Evolutionary conservation across 2,113 vertebrate genomes (phyloP), one percentile per base, ranked within the genome.

Genomic region (Chlorodrepanis virens): DNA sequence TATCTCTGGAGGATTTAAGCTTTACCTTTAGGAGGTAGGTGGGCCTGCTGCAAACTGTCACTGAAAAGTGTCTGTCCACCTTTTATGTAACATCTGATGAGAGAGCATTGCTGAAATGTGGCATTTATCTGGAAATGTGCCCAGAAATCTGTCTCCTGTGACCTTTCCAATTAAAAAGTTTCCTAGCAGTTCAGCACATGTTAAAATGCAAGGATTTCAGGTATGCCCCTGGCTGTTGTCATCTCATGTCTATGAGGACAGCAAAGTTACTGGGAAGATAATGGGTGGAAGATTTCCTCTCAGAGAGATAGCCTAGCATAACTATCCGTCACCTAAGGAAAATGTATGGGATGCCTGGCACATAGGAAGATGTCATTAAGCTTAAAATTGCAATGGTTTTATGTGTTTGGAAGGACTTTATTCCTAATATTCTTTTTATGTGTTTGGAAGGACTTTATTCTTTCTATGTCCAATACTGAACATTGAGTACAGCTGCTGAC

Each of bases 171-270:
- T 92, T 87, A 65, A 71, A 63, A 56, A 52, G 12, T 89, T 94
- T 81, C 56, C 33, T 22, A 74, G 52, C 69, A 45, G n/a, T 68
- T 79, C 49, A 28, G 28, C 1, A 11, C 1, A 0, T 53, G 15
- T 84, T 87, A 82, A 84, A 91, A 89, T 78, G 11, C 56, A 82
- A 71, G 65, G 50, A 72, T 94, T 93, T 94, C 63, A 72, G 57
- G 33, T 72, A 14, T 83, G 23, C 16, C 39, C 20, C 53, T 85
- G 42, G 63, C 61, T 93, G 6, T 44, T 90, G 65, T 76, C 77
- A 77, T 72, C n/a, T 57, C 11, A 6, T 16, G 31, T 70, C 80
- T 59, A 4, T 37, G n/a, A 89, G 83, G 69, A 44, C 42, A 74
- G 33, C 21, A 65, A 49, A 80, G 42, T 78, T 84, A 67, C 3